Conservation (phyloP, 2,113 vertebrate species). For the Pan troglodytes region NHGRI_mPanTro3-v2.1_pri NC_072398.2:72492001-72492500, state of each 20-base stretch:
- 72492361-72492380: conserved; percentile 87
- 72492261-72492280: conserved; percentile 92
- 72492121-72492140: conserved; percentile 90
- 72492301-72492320: conserved; percentile 86
- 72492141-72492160: conserved; percentile 92
- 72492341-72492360: conserved; percentile 94
- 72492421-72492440: conserved; percentile 97
- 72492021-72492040: conserved; percentile 49
- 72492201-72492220: conserved; percentile 90
- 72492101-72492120: conserved; percentile 88
- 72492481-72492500: conserved; percentile 39
- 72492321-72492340: conserved; percentile 92
- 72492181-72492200: conserved; percentile 88
- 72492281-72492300: conserved; percentile 86
- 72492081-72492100: conserved; percentile 87
- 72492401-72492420: conserved; percentile 94
- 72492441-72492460: conserved; percentile 86
- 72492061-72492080: conserved; percentile 87
- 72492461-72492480: conserved; percentile 36
- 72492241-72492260: conserved; percentile 90
- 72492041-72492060: conserved; percentile 83
- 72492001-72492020: conserved; percentile 67
- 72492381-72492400: conserved; percentile 90
- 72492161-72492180: conserved; percentile 92
- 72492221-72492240: conserved; percentile 93